Conservation (phyloP, 1,140 invertebrate species). For the Rhopalosiphum padi region DNA sequence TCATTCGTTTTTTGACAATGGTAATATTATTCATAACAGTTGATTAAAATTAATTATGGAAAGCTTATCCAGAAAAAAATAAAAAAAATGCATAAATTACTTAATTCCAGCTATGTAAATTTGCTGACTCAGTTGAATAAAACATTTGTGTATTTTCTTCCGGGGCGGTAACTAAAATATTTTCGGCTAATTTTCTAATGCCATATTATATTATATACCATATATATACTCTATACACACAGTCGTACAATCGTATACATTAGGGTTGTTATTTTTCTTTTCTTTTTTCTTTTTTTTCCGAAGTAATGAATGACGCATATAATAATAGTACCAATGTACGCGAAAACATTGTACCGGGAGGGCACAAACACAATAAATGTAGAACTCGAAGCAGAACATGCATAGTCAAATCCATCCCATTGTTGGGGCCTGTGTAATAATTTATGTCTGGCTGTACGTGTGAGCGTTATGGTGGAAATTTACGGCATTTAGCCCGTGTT, state of each 20-base stretch:
- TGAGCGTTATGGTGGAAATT: slow-evolving; percentile 44
- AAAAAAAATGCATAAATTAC: slow-evolving; percentile 4
- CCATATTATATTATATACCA: not conserved
- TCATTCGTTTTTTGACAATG: not conserved
- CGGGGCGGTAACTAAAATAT: not conserved
- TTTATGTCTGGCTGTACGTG: slow-evolving; percentile 34
- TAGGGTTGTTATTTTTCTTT: slow-evolving; percentile 10
- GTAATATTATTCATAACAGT: not conserved
- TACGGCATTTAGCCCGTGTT: slow-evolving; percentile 50
- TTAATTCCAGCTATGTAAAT: not conserved
- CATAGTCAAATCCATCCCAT: slow-evolving; percentile 53
- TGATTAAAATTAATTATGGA: slow-evolving; percentile 34
- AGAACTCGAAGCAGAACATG: slow-evolving; percentile 49
- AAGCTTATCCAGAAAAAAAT: not conserved
- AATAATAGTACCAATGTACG: not conserved
- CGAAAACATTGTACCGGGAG: not conserved
- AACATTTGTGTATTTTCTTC: slow-evolving; percentile 12
- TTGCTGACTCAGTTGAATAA: not conserved
- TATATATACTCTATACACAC: not conserved
- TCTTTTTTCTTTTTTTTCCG: not conserved
- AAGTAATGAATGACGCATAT: not conserved
- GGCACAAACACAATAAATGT: slow-evolving; percentile 52
- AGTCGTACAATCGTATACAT: not conserved
- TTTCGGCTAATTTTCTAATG: slow-evolving; percentile 26
- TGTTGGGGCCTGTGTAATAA: slow-evolving; percentile 35